Evolutionary conservation across 2,113 vertebrate species (phyloP).

Genomic region (human): GRCh38 chr1:51201501-51202000

Average conservation of each 20-base stretch:
- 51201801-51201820: too few species aligned
- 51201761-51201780: too few species aligned
- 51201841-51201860: too few species aligned
- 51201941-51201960: too few species aligned
- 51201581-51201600: background rate
- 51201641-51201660: background rate
- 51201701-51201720: background rate
- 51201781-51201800: too few species aligned
- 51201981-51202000: too few species aligned
- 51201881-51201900: too few species aligned
- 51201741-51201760: slow-evolving; percentile 15
- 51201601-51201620: background rate
- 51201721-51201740: background rate
- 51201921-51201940: too few species aligned
- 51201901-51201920: too few species aligned
- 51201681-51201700: background rate
- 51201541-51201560: background rate
- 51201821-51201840: too few species aligned
- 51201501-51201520: background rate
- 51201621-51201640: background rate
- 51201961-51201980: too few species aligned
- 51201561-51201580: background rate
- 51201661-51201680: background rate
- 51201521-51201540: background rate
- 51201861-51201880: too few species aligned